Evolutionary conservation across 2,797 vertebrate genomes (phyloP), one percentile per base, ranked within the genome.

Genomic region (Mormyrus proboscirostris): DNA sequence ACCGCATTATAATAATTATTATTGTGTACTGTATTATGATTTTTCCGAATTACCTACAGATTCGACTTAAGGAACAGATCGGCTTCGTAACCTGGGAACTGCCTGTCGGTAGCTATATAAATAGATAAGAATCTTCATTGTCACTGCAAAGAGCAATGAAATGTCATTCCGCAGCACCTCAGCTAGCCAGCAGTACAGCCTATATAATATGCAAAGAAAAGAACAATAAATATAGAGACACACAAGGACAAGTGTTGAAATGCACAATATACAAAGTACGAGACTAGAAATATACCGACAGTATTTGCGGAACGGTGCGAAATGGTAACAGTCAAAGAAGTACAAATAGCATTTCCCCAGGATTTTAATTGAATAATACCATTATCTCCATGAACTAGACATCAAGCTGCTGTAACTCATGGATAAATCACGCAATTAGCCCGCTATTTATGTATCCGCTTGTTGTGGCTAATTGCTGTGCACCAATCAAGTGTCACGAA

Each of bases 391-490:
- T 76, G 73, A 76, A 41, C 38, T 8, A 38, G 16, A 44, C 73
- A 41, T 41, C 33, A 79, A 79, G 19, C 73, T 79, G 73, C 76
- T 7, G 6, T 9, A 47, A 41, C 76, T 47, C 38, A 47, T n/a
- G 76, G 41, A 44, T 79, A 79, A 79, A 79, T 79, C 38, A 19
- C n/a, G 73, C 73, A 79, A 79, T 79, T 79, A 79, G 33, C 76
- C 76, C 7, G 3, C 12, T 79, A 47, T 79, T 79, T 44, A n/a
- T 79, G 76, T 79, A 47, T 79, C 19, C 5, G 76, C 38, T 79
- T 79, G 19, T 47, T 79, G 76, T 79, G 8, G 76, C 76, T 79
- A 79, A 47, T 79, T 47, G 76, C 41, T 47, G 76, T 44, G 76
- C 73, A 79, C 14, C 73, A 79, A 44, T 33, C 65, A 4, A 38